Conservation (phyloP, 2,888 invertebrate species). For the Netelia inedita region DNA sequence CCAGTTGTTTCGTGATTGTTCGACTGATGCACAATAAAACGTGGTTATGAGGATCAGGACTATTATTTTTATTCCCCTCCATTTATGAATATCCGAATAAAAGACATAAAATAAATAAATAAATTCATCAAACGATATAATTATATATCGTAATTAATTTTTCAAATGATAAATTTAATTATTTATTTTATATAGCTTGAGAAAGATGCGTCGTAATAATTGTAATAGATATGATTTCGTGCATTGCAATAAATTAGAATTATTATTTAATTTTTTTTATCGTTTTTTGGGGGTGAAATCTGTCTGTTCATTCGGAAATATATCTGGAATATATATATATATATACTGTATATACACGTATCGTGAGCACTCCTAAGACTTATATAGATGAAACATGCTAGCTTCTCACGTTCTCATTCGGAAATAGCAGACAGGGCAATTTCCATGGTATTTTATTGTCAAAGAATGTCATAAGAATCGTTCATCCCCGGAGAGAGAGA, state of each 20-base stretch:
- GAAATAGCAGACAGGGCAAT: conserved; percentile 27
- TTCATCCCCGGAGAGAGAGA: not conserved
- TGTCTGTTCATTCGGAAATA: not conserved
- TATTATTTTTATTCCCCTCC: too few relatives aligned
- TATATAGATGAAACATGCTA: conserved; percentile 2
- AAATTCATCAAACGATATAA: too few relatives aligned
- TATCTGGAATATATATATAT: not conserved
- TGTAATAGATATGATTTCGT: too few relatives aligned
- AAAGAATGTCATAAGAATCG: conserved; percentile 46
- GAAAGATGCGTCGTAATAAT: too few relatives aligned
- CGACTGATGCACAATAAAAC: conserved; percentile 28
- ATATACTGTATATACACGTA: not conserved
- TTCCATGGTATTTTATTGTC: conserved; percentile 29
- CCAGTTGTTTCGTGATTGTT: conserved; percentile 45
- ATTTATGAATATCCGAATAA: too few relatives aligned
- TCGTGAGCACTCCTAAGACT: conserved; percentile 21
- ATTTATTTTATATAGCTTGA: too few relatives aligned
- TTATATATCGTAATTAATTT: too few relatives aligned
- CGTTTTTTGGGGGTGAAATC: not conserved
- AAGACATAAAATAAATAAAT: too few relatives aligned
- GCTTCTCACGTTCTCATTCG: conserved; percentile 45
- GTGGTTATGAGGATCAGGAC: not conserved
- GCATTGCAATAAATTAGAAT: too few relatives aligned
- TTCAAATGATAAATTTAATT: too few relatives aligned
- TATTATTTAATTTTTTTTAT: too few relatives aligned